These are phyloP conservation scores for Sebastes fasciatus DNA, from an alignment of 2,113 vertebrate species.

Conservation along the genomic window DNA sequence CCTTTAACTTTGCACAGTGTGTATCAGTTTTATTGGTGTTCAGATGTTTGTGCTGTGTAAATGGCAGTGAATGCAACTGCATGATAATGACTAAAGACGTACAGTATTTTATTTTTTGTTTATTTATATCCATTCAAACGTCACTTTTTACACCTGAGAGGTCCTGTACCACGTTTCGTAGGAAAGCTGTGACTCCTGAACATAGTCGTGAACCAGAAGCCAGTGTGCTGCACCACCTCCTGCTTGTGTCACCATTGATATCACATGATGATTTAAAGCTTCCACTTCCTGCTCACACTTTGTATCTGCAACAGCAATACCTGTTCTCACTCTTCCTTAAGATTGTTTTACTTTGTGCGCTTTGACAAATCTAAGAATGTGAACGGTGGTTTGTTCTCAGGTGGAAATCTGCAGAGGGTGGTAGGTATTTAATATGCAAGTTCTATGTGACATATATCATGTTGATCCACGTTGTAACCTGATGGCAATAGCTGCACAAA, in stretches of 20 bases:
- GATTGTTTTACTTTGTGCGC: constrained; percentile 14
- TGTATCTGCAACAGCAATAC: constrained; percentile 31
- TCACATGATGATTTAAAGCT: constrained; percentile 9
- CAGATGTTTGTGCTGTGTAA: constrained; percentile 28
- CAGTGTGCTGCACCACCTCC: not conserved
- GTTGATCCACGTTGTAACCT: constrained; percentile 47
- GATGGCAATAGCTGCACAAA: constrained; percentile 72
- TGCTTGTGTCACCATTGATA: not conserved
- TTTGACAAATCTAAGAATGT: constrained; percentile 25
- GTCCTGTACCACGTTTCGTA: not conserved
- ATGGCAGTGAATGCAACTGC: constrained; percentile 58
- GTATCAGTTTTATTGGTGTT: constrained; percentile 25
- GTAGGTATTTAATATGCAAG: constrained; percentile 65
- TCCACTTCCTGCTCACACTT: constrained; percentile 17
- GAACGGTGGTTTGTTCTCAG: constrained; percentile 49
- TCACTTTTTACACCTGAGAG: constrained; percentile 1
- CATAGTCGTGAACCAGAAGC: constrained; percentile 21
- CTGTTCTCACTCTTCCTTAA: not conserved
- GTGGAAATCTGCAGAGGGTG: constrained; percentile 22
- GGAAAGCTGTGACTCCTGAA: not conserved
- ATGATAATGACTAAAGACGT: constrained; percentile 43
- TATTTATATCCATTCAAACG: constrained; percentile 11
- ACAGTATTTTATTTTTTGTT: constrained; percentile 16
- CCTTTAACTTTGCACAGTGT: constrained; percentile 32
- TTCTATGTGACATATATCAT: constrained; percentile 39